Percentiles rank a stretch among this genome's conserved stretches.
Evolutionary conservation across 2,113 vertebrate species (phyloP).

Genomic region (Apodemus speciosus): DNA sequence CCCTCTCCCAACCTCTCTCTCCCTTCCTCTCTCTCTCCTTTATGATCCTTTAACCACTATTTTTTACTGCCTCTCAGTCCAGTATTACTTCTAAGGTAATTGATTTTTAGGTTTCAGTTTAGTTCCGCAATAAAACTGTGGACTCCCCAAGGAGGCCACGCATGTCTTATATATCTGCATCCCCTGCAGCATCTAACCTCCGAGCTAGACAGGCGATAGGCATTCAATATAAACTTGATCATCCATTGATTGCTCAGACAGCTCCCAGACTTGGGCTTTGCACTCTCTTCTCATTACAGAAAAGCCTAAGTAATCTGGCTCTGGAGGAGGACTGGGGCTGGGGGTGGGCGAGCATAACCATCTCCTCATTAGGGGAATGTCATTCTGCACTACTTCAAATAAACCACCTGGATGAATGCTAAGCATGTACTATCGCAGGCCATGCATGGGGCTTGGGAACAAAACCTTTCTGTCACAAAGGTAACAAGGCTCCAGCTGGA

Average conservation of each 20-base stretch:
- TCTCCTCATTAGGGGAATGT: background rate
- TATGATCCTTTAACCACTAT: conserved; percentile 56
- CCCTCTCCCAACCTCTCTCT: background rate
- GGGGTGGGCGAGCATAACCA: background rate
- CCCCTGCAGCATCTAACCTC: conserved; percentile 7
- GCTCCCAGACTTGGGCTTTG: background rate
- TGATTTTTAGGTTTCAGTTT: conserved; percentile 75
- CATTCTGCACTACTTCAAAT: background rate
- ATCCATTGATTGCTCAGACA: conserved; percentile 19
- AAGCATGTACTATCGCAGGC: background rate
- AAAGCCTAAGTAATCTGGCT: background rate
- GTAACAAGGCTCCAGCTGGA: background rate
- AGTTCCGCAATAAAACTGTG: conserved; percentile 65
- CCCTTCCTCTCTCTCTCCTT: background rate
- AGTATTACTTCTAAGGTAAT: conserved; percentile 61
- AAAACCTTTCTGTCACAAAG: background rate
- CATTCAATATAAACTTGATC: conserved; percentile 59
- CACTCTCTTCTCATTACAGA: background rate
- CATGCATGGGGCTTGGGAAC: background rate
- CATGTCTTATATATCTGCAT: background rate
- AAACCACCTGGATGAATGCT: background rate
- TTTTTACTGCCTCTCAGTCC: conserved; percentile 61
- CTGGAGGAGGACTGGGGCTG: background rate
- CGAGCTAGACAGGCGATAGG: conserved; percentile 2
- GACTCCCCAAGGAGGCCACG: conserved; percentile 29